A percentile compares a stretch with the other conserved stretches of the same genome.
These are phyloP conservation scores for Ceratina australensis DNA, from an alignment of 1,140 invertebrate genomes.

Conservation along the genomic window DNA sequence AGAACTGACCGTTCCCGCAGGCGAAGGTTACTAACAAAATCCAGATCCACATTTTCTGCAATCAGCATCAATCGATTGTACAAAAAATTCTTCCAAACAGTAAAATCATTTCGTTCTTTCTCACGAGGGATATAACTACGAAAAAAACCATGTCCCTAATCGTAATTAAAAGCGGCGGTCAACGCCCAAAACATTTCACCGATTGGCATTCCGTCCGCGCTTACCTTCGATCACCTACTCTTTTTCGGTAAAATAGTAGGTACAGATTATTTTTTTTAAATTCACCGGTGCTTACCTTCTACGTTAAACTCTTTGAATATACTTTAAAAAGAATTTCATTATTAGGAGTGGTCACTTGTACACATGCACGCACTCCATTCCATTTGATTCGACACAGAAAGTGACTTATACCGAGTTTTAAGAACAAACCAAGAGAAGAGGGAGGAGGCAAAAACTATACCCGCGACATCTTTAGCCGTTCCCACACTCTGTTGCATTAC, in stretches of 20 bases:
- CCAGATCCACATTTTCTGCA: slow-evolving; percentile 63
- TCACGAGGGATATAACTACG: neutral
- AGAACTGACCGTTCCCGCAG: slow-evolving; percentile 54
- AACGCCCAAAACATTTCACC: slow-evolving; percentile 43
- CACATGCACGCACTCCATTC: slow-evolving; percentile 29
- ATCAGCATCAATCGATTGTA: neutral
- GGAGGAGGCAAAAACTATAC: neutral
- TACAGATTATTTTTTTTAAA: neutral
- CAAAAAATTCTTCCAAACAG: neutral
- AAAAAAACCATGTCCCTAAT: neutral
- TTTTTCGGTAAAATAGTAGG: slow-evolving; percentile 3
- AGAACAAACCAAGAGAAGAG: too few relatives aligned
- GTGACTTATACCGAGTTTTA: slow-evolving; percentile 12
- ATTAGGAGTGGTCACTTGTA: slow-evolving; percentile 33
- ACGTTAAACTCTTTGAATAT: neutral
- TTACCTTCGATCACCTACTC: neutral
- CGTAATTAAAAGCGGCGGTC: slow-evolving; percentile 16
- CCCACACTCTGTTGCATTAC: neutral
- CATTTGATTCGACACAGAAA: slow-evolving; percentile 20
- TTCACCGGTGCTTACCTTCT: neutral
- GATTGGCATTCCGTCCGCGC: neutral
- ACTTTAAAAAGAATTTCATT: slow-evolving; percentile 19
- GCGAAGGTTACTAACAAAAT: slow-evolving; percentile 54
- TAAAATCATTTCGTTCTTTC: neutral
- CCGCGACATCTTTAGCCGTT: slow-evolving; percentile 24